Conservation (phyloP, 1,140 invertebrate genomes). For the Drosophila sp. region DNA sequence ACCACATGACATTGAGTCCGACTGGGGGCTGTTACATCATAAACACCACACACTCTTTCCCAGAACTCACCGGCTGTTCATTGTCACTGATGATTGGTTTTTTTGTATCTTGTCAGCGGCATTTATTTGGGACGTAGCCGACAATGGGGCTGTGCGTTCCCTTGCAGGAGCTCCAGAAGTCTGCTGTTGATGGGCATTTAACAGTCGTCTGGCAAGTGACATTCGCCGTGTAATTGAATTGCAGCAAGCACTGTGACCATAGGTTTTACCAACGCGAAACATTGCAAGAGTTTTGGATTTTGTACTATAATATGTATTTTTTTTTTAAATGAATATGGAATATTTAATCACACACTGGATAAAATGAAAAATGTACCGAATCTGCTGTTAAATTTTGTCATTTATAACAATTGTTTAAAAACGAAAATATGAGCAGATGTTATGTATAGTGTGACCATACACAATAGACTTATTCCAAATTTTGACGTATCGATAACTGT, state of each 20-base stretch:
- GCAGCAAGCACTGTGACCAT: neutral
- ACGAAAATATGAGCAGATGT: constrained; percentile 15
- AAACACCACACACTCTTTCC: neutral
- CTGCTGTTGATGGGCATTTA: neutral
- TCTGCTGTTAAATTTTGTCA: constrained; percentile 33
- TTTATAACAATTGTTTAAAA: constrained; percentile 14
- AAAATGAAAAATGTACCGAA: constrained; percentile 13
- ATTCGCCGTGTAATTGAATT: constrained; percentile 3
- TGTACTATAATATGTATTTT: constrained; percentile 11
- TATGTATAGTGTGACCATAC: constrained; percentile 8
- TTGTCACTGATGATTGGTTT: neutral
- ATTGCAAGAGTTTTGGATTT: constrained; percentile 61
- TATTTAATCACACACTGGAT: constrained; percentile 1
- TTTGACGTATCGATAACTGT: constrained; percentile 1
- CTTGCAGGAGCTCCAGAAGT: neutral
- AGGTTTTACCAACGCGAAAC: constrained; percentile 52
- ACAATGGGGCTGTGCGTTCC: constrained; percentile 6
- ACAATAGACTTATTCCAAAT: neutral
- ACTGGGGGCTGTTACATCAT: constrained; percentile 10
- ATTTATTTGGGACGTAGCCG: constrained; percentile 3
- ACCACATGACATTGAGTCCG: neutral
- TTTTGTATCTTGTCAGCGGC: constrained; percentile 3
- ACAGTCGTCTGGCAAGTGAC: constrained; percentile 15
- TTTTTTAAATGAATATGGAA: neutral
- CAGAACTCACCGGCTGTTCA: neutral